Conservation (phyloP, 1,140 invertebrate genomes). For the Luehdorfia chinensis region DNA sequence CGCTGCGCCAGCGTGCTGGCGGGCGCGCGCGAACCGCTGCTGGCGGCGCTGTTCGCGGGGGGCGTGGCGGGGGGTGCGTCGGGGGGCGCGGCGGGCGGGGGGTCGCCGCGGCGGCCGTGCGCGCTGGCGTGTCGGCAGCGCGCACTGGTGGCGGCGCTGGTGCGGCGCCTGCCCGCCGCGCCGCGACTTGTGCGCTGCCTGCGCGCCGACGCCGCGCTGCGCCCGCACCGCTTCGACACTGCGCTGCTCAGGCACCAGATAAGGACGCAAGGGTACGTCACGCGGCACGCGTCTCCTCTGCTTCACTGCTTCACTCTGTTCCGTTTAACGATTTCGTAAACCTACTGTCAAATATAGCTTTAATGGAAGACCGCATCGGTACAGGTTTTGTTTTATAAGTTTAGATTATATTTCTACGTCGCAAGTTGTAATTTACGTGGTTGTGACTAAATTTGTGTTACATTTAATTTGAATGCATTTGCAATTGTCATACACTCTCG, state of each 20-base stretch:
- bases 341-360: too few relatives aligned
- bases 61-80: conserved; percentile 10
- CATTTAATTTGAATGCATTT: too few relatives aligned
- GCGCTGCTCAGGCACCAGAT: conserved; percentile 87
- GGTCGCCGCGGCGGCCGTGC: conserved; percentile 44
- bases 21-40: conserved; percentile 47
- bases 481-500: too few relatives aligned
- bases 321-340: too few relatives aligned
- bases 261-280: conserved; percentile 81
- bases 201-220: conserved; percentile 87
- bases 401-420: too few relatives aligned
- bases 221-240: conserved; percentile 83
- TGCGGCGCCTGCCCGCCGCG: conserved; percentile 50
- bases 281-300: not conserved
- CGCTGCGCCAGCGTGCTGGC: conserved; percentile 38
- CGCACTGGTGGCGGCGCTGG: conserved; percentile 55
- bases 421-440: too few relatives aligned
- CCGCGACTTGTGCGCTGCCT: conserved; percentile 86
- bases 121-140: conserved; percentile 57
- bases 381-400: too few relatives aligned
- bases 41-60: conserved; percentile 49
- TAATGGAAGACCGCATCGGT: too few relatives aligned
- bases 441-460: too few relatives aligned
- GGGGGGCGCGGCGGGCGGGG: conserved; percentile 21
- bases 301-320: too few relatives aligned